These are phyloP conservation scores for Thymelicus sylvestris DNA, from an alignment of 2,888 invertebrate genomes.

Conservation along the genomic window DNA sequence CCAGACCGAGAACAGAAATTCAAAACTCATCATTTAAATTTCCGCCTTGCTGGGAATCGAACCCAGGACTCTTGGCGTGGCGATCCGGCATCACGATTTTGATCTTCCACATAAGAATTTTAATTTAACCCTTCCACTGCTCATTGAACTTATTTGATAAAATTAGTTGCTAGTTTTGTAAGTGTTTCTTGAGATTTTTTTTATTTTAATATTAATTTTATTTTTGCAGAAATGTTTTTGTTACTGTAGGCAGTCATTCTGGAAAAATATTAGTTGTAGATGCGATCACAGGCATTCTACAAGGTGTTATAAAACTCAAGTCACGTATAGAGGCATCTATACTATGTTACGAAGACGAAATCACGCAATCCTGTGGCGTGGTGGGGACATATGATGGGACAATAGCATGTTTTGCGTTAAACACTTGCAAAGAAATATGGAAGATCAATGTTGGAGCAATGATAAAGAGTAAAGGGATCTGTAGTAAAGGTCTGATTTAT, in stretches of 20 bases:
- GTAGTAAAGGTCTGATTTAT: constrained; percentile 74
- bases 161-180: too few species aligned
- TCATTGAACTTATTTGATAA: too few species aligned
- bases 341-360: constrained; percentile 63
- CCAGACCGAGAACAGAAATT: too few species aligned
- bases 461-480: constrained; percentile 86
- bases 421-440: constrained; percentile 85
- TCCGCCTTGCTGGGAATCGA: too few species aligned
- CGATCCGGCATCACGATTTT: too few species aligned
- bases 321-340: constrained; percentile 90
- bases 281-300: constrained; percentile 76
- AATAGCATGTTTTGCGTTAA: constrained; percentile 87
- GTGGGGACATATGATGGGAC: constrained; percentile 92
- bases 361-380: constrained; percentile 73
- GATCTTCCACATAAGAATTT: too few species aligned
- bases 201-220: constrained; percentile 7
- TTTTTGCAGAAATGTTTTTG: constrained; percentile 67
- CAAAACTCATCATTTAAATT: too few species aligned
- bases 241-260: constrained; percentile 87
- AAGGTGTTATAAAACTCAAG: constrained; percentile 81
- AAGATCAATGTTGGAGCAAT: constrained; percentile 84
- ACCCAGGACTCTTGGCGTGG: too few species aligned
- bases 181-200: too few species aligned
- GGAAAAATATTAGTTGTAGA: constrained; percentile 87
- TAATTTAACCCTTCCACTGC: too few species aligned